Conservation (phyloP, 2,113 vertebrate species). For the Reinhardtius hippoglossoides region DNA sequence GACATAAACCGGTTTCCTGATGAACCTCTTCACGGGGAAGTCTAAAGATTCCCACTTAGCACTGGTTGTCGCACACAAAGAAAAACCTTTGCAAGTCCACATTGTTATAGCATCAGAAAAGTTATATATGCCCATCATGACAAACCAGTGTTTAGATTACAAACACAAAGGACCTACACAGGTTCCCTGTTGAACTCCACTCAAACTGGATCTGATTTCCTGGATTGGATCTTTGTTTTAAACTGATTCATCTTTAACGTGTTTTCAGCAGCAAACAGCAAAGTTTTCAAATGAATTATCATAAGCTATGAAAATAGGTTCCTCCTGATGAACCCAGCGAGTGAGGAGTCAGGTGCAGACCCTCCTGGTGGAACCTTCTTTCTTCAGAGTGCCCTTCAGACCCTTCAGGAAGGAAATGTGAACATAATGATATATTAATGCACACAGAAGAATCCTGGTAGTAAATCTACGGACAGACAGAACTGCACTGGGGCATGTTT, state of each 20-base stretch:
- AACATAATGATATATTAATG: conserved; percentile 69
- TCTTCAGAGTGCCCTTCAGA: conserved; percentile 12
- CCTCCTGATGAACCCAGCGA: too few relatives aligned
- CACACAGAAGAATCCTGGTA: conserved; percentile 33
- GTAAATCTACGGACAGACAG: conserved; percentile 37
- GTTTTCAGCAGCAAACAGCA: not conserved
- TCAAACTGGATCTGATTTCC: not conserved
- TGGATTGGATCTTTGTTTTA: not conserved
- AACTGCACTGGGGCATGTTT: conserved; percentile 18
- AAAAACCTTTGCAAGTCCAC: too few relatives aligned
- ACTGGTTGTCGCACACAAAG: too few relatives aligned
- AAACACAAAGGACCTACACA: not conserved
- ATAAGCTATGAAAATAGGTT: too few relatives aligned
- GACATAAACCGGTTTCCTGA: too few relatives aligned
- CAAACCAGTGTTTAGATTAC: too few relatives aligned
- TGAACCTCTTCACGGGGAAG: too few relatives aligned
- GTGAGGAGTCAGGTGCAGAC: not conserved
- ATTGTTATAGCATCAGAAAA: too few relatives aligned
- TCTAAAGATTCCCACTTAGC: too few relatives aligned
- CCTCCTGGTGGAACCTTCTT: not conserved
- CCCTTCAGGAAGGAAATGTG: conserved; percentile 54
- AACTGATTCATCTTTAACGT: not conserved
- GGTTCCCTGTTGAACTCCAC: not conserved
- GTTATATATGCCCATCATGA: too few relatives aligned
- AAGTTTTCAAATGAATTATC: too few relatives aligned